A percentile compares a stretch with the other conserved stretches of the same genome.
These are phyloP conservation scores for Allacma fusca DNA, from an alignment of 2,888 invertebrate genomes.

Conservation along the genomic window DNA sequence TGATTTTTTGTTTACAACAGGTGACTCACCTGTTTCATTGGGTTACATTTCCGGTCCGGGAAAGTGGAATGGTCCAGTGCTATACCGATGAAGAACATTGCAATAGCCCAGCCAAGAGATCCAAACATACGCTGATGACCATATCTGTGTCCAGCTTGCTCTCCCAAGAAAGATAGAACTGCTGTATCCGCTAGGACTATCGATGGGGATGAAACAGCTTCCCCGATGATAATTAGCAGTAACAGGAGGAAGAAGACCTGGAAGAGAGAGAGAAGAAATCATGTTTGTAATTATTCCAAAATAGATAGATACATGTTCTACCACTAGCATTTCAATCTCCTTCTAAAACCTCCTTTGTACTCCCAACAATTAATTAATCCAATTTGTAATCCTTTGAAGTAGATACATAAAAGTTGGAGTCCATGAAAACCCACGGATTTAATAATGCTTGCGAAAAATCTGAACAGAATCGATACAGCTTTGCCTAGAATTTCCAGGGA, in stretches of 20 bases:
- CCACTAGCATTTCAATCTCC: too few species aligned
- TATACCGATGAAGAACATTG: conserved; percentile 98
- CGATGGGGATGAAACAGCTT: conserved; percentile 96
- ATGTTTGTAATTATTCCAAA: too few species aligned
- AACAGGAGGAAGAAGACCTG: conserved; percentile 90
- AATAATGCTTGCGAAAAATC: too few species aligned
- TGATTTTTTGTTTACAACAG: conserved; percentile 8
- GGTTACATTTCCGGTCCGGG: conserved; percentile 71
- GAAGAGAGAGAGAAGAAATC: background rate
- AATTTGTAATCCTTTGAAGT: too few species aligned
- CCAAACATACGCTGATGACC: conserved; percentile 99
- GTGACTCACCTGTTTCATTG: conserved; percentile 51
- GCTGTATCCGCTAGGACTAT: conserved; percentile 92
- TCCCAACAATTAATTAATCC: too few species aligned
- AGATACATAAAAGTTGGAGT: too few species aligned
- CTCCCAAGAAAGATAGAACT: conserved; percentile 86
- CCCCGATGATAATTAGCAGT: conserved; percentile 91
- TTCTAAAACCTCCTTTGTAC: too few species aligned
- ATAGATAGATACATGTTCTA: too few species aligned
- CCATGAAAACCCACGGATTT: too few species aligned
- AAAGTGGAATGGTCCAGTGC: conserved; percentile 96
- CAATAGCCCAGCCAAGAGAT: conserved; percentile 95
- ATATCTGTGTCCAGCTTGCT: conserved; percentile 74
- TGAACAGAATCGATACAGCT: too few species aligned
- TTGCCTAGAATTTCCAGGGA: too few species aligned